Evolutionary conservation across 2,113 vertebrate species (phyloP), one percentile per base, ranked within the genome.

Genomic region (Lepisosteus oculatus): DNA sequence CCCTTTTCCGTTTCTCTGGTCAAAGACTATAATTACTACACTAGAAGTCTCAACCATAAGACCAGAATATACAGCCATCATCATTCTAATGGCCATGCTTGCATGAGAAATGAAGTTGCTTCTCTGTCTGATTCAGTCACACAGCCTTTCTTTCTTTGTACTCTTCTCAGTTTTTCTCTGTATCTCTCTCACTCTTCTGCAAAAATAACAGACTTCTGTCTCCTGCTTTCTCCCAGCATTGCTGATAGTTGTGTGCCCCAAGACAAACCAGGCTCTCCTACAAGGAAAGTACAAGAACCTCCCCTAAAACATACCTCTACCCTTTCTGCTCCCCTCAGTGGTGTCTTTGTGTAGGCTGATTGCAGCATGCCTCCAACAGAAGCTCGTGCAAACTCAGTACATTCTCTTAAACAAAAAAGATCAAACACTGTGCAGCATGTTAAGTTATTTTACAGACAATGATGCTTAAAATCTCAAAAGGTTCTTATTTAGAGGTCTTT

Each of bases 191-290:
- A 47, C 72, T 85, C 78, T 80, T 71, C 79, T 77, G 70, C 74
- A 70, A 65, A 85, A 81, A 79, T 87, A 87, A 87, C 86, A 78
- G 78, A 83, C 86, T 67, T 88, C 79, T 90, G 83, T 87, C 85
- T 85, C 79, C 84, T 85, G 84, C 86, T 85, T 70, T 82, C 84
- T 80, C 85, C 82, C 83, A 90, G 89, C 84, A 87, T 87, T 80
- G 86, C 88, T 84, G 89, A 90, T 90, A 89, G 86, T 88, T 90
- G 87, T 86, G 89, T 89, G 88, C 85, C 88, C 83, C 86, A 88
- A 80, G 89, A 89, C 86, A 92, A 92, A 83, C 87, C 90, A 79
- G 88, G 87, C 76, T 87, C 89, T 85, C 87, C 88, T 81, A 89
- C 78, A 86, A 91, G 90, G 89, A 91, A 91, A 91, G 90, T 90